Conservation (phyloP, 2,113 vertebrate genomes). For the Oryzias javanicus region DNA sequence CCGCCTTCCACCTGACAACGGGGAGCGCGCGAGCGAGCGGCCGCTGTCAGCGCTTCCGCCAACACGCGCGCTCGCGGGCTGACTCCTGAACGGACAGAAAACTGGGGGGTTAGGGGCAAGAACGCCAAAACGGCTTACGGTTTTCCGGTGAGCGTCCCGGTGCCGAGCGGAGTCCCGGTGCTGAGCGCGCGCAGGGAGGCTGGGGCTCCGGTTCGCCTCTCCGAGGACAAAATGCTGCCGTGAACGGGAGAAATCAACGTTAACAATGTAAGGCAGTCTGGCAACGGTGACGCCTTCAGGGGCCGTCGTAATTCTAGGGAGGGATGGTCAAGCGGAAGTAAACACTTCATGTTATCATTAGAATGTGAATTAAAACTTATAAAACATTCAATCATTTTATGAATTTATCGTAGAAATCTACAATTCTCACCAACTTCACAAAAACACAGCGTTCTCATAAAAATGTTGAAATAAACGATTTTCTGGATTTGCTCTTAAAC, state of each 20-base stretch:
- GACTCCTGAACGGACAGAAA: not conserved
- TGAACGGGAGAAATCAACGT: slow-evolving; percentile 50
- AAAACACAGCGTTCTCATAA: too few relatives aligned
- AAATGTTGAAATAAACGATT: too few relatives aligned
- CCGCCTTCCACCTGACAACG: too few relatives aligned
- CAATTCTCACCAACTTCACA: too few relatives aligned
- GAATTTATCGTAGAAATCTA: too few relatives aligned
- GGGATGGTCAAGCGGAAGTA: not conserved
- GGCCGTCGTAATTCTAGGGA: accelerated
- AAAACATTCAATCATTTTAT: too few relatives aligned
- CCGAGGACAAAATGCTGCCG: slow-evolving; percentile 49
- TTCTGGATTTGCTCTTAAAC: slow-evolving; percentile 11
- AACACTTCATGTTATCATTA: not conserved
- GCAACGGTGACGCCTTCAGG: slow-evolving; percentile 8
- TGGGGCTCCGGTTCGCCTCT: slow-evolving; percentile 32
- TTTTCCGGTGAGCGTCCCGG: slow-evolving; percentile 14
- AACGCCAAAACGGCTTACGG: slow-evolving; percentile 28
- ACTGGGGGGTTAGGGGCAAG: not conserved
- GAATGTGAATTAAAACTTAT: too few relatives aligned
- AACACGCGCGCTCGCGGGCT: not conserved
- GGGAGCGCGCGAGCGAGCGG: too few relatives aligned
- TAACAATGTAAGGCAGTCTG: slow-evolving; percentile 62
- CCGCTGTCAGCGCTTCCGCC: too few relatives aligned
- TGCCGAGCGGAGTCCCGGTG: slow-evolving; percentile 2
- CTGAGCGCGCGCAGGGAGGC: slow-evolving; percentile 20